These are phyloP conservation scores for Sebastes ruberrimus DNA, from an alignment of 2,797 vertebrate genomes.

Conservation along the genomic window DNA sequence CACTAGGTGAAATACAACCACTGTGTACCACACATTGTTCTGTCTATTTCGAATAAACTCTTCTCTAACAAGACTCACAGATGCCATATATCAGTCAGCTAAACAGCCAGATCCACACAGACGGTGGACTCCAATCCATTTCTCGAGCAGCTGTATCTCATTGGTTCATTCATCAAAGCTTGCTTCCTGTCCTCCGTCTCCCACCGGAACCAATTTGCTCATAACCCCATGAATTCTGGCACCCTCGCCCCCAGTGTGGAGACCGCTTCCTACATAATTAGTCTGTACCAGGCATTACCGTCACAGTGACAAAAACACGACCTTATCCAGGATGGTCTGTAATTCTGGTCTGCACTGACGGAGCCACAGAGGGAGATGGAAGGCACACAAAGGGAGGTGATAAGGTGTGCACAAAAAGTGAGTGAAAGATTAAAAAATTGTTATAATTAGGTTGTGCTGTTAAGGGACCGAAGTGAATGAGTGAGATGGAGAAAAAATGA, in stretches of 20 bases:
- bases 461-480: slow-evolving; percentile 59
- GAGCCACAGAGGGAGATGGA: slow-evolving; percentile 46
- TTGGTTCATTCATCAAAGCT: slow-evolving; percentile 79
- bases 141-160: slow-evolving; percentile 65
- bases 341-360: slow-evolving; percentile 52
- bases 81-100: slow-evolving; percentile 52
- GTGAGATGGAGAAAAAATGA: slow-evolving; percentile 19
- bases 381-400: slow-evolving; percentile 45
- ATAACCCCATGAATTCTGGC: slow-evolving; percentile 74
- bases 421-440: slow-evolving; percentile 67
- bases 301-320: slow-evolving; percentile 76
- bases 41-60: slow-evolving; percentile 36
- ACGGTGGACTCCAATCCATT: slow-evolving; percentile 44
- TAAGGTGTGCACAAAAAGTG: slow-evolving; percentile 60
- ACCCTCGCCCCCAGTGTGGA: slow-evolving; percentile 54
- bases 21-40: slow-evolving; percentile 21
- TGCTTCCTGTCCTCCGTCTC: slow-evolving; percentile 74
- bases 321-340: slow-evolving; percentile 69
- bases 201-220: slow-evolving; percentile 81
- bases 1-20: neutral
- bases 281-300: slow-evolving; percentile 69
- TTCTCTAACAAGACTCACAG: slow-evolving; percentile 6
- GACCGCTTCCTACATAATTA: slow-evolving; percentile 73
- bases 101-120: slow-evolving; percentile 50
- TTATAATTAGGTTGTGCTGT: slow-evolving; percentile 70